Evolutionary conservation across 2,797 vertebrate species (phyloP).

Genomic region (Melanotaenia boesemani): DNA sequence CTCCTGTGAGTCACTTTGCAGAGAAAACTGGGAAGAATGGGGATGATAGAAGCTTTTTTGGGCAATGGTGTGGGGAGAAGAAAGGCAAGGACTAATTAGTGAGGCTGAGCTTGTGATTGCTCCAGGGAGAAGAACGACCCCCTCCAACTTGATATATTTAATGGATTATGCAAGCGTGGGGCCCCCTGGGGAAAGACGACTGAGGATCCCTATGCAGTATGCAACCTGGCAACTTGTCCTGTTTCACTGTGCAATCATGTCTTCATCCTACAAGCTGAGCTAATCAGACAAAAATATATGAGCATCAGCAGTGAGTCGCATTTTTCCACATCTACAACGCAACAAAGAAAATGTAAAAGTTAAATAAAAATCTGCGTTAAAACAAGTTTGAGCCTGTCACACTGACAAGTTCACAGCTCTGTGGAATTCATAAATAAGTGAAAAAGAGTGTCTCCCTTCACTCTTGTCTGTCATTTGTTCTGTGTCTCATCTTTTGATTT

Average conservation of each 20-base stretch:
- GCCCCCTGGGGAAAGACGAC: conserved; percentile 13
- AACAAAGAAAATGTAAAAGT: conserved; percentile 34
- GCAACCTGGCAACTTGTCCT: conserved; percentile 47
- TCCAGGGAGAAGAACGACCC: conserved; percentile 47
- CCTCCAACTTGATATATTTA: conserved; percentile 43
- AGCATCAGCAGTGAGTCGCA: conserved; percentile 44
- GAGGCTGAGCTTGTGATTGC: conserved; percentile 44
- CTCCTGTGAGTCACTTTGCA: conserved; percentile 18
- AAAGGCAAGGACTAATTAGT: conserved; percentile 48
- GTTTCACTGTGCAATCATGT: conserved; percentile 27
- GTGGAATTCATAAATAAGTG: conserved; percentile 37
- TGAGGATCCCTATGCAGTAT: conserved; percentile 22
- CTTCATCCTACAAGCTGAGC: conserved; percentile 28
- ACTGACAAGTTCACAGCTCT: conserved; percentile 37
- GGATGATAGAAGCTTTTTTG: conserved; percentile 26
- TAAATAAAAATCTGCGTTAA: conserved; percentile 25
- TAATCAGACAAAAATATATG: conserved; percentile 35
- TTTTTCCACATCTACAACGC: conserved; percentile 19
- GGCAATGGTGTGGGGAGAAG: conserved; percentile 26
- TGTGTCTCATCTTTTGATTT: conserved; percentile 36
- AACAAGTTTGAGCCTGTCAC: conserved; percentile 36
- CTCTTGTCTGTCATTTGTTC: conserved; percentile 47
- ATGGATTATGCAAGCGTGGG: conserved; percentile 48
- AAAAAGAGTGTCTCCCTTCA: conserved; percentile 28
- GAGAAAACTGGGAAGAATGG: conserved; percentile 20